Conservation (phyloP, 2,797 vertebrate genomes). For the Acipenser oxyrinchus region DNA sequence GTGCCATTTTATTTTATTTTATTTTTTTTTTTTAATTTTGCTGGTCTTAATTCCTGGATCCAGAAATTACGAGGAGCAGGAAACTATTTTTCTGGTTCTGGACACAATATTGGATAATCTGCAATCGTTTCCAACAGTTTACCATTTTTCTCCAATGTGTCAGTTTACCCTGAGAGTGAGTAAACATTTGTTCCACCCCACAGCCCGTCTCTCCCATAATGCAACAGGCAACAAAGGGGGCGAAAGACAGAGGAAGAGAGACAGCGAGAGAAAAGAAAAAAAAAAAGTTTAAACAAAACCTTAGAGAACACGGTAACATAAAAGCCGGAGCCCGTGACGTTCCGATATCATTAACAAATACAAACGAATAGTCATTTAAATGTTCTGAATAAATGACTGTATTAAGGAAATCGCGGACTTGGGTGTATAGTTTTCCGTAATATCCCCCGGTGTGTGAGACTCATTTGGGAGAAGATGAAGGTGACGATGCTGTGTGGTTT, state of each 20-base stretch:
- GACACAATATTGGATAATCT: too few species aligned
- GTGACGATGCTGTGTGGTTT: neutral
- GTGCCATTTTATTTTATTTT: too few species aligned
- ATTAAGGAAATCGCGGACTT: neutral
- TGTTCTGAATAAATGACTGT: neutral
- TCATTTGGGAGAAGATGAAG: neutral
- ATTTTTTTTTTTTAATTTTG: too few species aligned
- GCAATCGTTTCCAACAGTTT: too few species aligned
- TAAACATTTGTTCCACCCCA: constrained; percentile 20
- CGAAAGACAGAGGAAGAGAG: constrained; percentile 51
- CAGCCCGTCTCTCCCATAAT: constrained; percentile 52
- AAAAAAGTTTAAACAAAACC: constrained; percentile 9
- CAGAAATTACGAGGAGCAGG: too few species aligned
- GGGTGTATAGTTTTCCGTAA: neutral
- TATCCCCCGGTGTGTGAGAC: neutral
- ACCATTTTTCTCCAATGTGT: neutral
- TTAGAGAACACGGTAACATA: neutral
- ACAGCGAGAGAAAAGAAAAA: constrained; percentile 33
- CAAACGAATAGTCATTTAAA: neutral
- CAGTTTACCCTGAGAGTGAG: neutral
- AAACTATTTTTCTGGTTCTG: too few species aligned
- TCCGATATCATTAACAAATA: neutral
- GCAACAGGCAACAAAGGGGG: constrained; percentile 73
- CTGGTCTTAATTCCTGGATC: too few species aligned
- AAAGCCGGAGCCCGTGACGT: neutral